These are phyloP conservation scores for Amia ocellicauda DNA, from an alignment of 2,113 vertebrate species.

Conservation along the genomic window DNA sequence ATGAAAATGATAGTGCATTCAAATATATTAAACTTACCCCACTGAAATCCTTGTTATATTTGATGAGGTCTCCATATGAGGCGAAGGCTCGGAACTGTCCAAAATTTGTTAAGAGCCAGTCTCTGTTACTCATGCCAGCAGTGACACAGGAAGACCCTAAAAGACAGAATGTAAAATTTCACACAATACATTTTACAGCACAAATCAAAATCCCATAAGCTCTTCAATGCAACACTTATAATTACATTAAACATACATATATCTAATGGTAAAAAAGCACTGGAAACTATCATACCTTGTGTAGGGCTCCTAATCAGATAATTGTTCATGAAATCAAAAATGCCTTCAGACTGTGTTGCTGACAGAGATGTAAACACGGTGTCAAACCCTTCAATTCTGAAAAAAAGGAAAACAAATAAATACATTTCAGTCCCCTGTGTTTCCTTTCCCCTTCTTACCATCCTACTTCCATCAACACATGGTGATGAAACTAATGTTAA, in stretches of 20 bases:
- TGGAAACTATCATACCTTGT: slow-evolving; percentile 22
- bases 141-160: slow-evolving; percentile 47
- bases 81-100: slow-evolving; percentile 45
- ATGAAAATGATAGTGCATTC: not conserved
- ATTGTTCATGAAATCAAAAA: slow-evolving; percentile 12
- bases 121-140: slow-evolving; percentile 26
- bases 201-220: too few species aligned
- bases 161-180: not conserved
- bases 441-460: too few species aligned
- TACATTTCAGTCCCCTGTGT: too few species aligned
- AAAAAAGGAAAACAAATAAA: too few species aligned
- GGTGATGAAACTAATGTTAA: too few species aligned
- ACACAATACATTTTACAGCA: too few species aligned
- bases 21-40: slow-evolving; percentile 39
- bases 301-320: slow-evolving; percentile 29
- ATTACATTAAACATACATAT: not conserved
- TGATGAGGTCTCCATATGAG: slow-evolving; percentile 37
- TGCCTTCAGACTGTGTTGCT: too few species aligned
- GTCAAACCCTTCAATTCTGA: too few species aligned
- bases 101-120: slow-evolving; percentile 58
- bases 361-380: too few species aligned
- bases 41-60: slow-evolving; percentile 38
- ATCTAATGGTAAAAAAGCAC: not conserved
- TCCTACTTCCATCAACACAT: too few species aligned
- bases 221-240: too few species aligned